phyloP scores from a whole-genome alignment of 2,797 vertebrate genomes.

The Mareca strepera region DNA sequence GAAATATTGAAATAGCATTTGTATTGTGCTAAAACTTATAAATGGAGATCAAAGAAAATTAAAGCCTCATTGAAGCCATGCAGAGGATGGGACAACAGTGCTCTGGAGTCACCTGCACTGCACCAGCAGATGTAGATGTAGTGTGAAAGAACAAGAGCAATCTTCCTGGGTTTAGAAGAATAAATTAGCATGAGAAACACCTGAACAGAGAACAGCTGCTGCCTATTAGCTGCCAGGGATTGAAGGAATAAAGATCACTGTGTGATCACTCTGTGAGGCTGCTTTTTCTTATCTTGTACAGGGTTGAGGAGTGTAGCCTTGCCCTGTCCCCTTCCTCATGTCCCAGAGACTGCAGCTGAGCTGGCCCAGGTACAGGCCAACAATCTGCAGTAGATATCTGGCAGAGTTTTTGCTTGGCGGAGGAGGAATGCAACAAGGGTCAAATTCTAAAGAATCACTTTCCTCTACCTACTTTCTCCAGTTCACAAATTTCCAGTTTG shows the following conservation, averaged over 20 bases:
- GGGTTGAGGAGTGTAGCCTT: not conserved
- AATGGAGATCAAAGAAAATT: not conserved
- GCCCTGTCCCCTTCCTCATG: not conserved
- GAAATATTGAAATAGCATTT: not conserved
- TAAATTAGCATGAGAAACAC: not conserved
- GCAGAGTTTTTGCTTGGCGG: not conserved
- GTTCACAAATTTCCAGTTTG: not conserved
- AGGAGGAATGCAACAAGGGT: not conserved
- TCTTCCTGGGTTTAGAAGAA: not conserved
- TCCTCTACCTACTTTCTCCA: not conserved
- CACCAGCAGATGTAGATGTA: not conserved
- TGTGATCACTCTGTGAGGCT: not conserved
- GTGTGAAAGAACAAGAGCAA: not conserved
- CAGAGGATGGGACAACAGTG: not conserved
- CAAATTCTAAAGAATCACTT: not conserved
- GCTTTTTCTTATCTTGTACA: not conserved
- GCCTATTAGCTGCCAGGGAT: not conserved
- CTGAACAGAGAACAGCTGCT: not conserved
- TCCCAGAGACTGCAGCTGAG: not conserved
- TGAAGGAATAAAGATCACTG: not conserved
- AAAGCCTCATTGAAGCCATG: not conserved
- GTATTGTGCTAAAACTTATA: not conserved
- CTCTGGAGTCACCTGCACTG: not conserved
- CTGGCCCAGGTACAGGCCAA: not conserved
- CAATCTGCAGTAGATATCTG: not conserved